Conservation (phyloP, 1,140 invertebrate genomes). For the Bathynomus jamesi region DNA sequence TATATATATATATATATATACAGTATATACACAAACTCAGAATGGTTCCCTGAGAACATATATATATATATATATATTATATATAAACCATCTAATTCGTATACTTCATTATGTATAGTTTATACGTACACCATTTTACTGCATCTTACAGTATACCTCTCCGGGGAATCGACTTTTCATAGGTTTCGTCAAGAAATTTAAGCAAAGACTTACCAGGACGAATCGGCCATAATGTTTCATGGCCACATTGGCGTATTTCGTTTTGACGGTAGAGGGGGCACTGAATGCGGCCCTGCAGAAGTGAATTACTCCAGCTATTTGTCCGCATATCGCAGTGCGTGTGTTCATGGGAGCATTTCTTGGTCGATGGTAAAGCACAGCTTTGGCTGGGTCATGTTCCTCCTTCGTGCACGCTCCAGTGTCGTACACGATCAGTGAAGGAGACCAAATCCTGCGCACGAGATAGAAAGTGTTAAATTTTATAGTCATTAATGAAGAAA, state of each 20-base stretch:
- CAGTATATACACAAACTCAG: too few relatives aligned
- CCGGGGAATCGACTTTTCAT: too few relatives aligned
- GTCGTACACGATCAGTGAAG: conserved; percentile 17
- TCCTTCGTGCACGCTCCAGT: conserved; percentile 9
- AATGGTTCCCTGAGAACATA: too few relatives aligned
- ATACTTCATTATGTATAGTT: too few relatives aligned
- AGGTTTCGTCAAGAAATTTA: too few relatives aligned
- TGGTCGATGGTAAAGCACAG: conserved; percentile 13
- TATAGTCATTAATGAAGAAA: too few relatives aligned
- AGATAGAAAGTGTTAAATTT: too few relatives aligned
- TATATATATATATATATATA: too few relatives aligned
- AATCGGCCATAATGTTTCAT: conserved; percentile 12
- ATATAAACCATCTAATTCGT: too few relatives aligned
- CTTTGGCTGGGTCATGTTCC: conserved; percentile 8
- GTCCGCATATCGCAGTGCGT: conserved; percentile 1
- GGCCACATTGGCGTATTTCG: conserved; percentile 1
- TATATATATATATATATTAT: too few relatives aligned
- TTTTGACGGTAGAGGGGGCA: neutral
- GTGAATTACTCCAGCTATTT: conserved; percentile 8
- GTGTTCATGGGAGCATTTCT: neutral
- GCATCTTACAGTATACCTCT: too few relatives aligned
- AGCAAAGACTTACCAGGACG: conserved; percentile 10
- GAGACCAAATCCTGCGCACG: neutral
- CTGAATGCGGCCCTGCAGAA: conserved; percentile 9
- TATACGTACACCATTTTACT: too few relatives aligned